A percentile compares a stretch with the other conserved stretches of the same genome.
Evolutionary conservation across 2,113 vertebrate genomes (phyloP).

Genomic region (Rutilus rutilus): DNA sequence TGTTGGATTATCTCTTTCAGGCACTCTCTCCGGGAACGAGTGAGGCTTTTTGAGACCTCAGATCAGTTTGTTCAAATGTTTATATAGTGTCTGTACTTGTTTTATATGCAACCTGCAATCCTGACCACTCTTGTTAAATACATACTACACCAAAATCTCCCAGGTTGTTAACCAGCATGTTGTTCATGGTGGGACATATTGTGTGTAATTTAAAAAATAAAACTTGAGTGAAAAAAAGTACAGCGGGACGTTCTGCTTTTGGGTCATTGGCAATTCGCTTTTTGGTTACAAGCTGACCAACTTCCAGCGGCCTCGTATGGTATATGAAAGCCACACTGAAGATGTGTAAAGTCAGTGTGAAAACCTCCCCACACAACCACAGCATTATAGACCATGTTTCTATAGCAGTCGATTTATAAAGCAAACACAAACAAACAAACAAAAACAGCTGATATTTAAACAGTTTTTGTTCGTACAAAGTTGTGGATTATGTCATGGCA

Average conservation of each 20-base stretch:
- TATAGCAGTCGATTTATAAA: not conserved
- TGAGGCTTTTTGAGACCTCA: not conserved
- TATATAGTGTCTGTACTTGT: not conserved
- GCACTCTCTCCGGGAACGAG: not conserved
- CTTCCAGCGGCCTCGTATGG: not conserved
- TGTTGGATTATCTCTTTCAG: not conserved
- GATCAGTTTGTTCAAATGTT: not conserved
- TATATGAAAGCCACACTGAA: not conserved
- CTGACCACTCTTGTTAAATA: not conserved
- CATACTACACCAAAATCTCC: not conserved
- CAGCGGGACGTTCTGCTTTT: not conserved
- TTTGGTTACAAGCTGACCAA: not conserved
- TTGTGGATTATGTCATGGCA: not conserved
- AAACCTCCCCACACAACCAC: too few relatives aligned
- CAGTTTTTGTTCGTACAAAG: too few relatives aligned
- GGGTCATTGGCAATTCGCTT: conserved; percentile 25
- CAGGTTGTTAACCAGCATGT: conserved; percentile 14
- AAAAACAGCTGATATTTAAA: too few relatives aligned
- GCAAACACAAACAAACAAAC: too few relatives aligned
- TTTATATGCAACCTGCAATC: not conserved
- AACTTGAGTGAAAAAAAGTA: not conserved
- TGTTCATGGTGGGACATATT: conserved; percentile 38
- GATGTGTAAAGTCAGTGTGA: too few relatives aligned
- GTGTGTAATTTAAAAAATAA: conserved; percentile 41
- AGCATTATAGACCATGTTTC: too few relatives aligned